A percentile compares a stretch with the other conserved stretches of the same genome.
These are phyloP conservation scores for Zaprionus bogoriensis DNA, from an alignment of 2,888 invertebrate genomes.

Conservation along the genomic window DNA sequence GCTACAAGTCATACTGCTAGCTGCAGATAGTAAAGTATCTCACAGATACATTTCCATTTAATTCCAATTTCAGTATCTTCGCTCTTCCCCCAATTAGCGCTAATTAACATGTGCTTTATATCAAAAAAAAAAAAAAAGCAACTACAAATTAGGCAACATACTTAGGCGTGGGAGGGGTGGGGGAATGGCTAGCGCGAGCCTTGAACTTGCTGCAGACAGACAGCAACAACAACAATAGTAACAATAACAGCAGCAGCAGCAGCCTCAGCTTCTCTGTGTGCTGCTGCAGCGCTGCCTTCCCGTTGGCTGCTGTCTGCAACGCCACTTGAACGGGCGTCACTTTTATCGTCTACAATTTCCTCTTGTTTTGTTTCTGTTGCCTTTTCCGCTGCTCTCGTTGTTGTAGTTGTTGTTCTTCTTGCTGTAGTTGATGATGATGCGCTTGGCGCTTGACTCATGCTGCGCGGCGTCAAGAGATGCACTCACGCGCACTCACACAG, in stretches of 20 bases:
- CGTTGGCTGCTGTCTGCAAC: slow-evolving; percentile 15
- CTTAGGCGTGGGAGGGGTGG: slow-evolving; percentile 3
- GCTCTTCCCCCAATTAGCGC: slow-evolving; percentile 16
- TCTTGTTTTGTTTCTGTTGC: slow-evolving; percentile 23
- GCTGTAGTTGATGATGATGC: slow-evolving; percentile 22
- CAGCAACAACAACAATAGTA: no score
- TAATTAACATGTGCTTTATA: slow-evolving; percentile 20
- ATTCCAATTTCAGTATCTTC: background rate
- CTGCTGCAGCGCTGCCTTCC: slow-evolving; percentile 6
- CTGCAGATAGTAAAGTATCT: background rate
- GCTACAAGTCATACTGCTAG: background rate
- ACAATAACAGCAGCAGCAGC: no score
- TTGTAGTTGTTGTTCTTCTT: slow-evolving; percentile 34
- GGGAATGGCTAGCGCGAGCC: slow-evolving; percentile 54
- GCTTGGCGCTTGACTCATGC: slow-evolving; percentile 75
- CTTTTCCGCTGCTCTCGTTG: slow-evolving; percentile 9
- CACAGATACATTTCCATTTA: background rate
- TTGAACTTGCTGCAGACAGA: slow-evolving; percentile 71
- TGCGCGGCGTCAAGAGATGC: slow-evolving; percentile 56
- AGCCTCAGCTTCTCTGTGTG: slow-evolving; percentile 24
- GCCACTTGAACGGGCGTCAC: slow-evolving; percentile 59
- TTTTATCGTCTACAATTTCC: slow-evolving; percentile 64
- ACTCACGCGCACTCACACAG: slow-evolving; percentile 37
- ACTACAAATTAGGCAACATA: slow-evolving; percentile 35
- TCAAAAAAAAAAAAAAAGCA: background rate